Evolutionary conservation across 2,113 vertebrate genomes (phyloP), one percentile per base, ranked within the genome.

Genomic region (Benitochromis conjunctus): DNA sequence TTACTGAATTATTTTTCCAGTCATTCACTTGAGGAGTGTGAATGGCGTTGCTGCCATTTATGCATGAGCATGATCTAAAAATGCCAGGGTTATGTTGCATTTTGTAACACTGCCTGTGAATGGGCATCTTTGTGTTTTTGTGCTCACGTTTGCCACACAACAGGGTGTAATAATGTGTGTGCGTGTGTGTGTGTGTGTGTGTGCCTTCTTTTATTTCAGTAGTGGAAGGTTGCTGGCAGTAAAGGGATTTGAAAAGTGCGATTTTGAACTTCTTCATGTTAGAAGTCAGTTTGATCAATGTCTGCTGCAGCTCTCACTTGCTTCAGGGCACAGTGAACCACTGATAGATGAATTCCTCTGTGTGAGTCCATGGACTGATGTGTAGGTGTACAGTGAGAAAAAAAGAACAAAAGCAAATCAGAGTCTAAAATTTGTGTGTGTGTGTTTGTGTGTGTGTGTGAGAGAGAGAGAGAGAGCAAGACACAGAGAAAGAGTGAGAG

Each of bases 231-330:
- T 93, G 84, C 89, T 90, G 83, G 90, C 91, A 89, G 93, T 94
- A 92, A 95, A 94, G 91, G 93, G 93, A 94, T 94, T 95, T 92
- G 88, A 94, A 94, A 94, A 93, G 91, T 90, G 89, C 14, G 88
- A 94, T 95, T 96, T 95, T 95, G 91, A 94, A 96, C 94, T 95
- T 96, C 89, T 95, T 95, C 94, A 95, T 94, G 95, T 95, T 93
- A 94, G 93, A 95, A 96, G 96, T 95, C 95, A 94, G 94, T 96
- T 96, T 96, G 95, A 96, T 96, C 95, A 96, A 96, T 96, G 95
- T 96, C 94, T 96, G 94, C 94, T 91, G 93, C 93, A 94, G 94
- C 90, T 93, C 94, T 94, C 36, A 12, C 92, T 95, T 88, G 95
- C 96, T 96, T 86, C 87, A 89, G 95, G 96, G 95, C 93, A 95